phyloP scores from a whole-genome alignment of 2,113 vertebrate species.

The Platysteira castanea region DNA sequence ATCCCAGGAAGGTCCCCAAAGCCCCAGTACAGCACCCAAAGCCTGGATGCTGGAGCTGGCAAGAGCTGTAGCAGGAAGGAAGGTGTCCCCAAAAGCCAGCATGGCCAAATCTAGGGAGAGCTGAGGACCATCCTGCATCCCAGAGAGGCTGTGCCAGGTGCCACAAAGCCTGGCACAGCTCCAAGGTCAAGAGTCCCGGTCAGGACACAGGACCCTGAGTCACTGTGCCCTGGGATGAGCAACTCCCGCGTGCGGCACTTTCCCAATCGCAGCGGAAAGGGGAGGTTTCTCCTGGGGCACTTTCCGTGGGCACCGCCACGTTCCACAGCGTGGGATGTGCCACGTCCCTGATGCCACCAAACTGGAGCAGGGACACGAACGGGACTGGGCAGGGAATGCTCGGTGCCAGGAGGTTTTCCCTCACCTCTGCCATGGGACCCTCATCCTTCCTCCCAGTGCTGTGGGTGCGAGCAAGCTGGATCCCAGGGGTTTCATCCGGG shows the following conservation, averaged over 20 bases:
- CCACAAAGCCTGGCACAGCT: neutral
- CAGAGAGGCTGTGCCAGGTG: neutral
- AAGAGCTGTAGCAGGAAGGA: neutral
- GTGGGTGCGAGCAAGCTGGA: neutral
- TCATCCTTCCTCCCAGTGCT: neutral
- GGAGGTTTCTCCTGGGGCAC: neutral
- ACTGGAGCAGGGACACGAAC: accelerated
- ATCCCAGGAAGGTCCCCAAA: neutral
- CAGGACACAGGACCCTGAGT: constrained; percentile 23
- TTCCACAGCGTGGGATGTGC: accelerated
- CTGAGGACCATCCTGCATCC: neutral
- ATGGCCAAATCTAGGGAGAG: neutral
- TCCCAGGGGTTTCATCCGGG: neutral
- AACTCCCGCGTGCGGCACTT: neutral
- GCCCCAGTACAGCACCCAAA: neutral
- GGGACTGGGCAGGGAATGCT: neutral
- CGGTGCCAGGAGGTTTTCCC: accelerated
- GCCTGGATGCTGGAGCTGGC: neutral
- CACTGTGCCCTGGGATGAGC: neutral
- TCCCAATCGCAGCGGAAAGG: neutral
- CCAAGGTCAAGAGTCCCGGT: neutral
- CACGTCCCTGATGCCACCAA: neutral
- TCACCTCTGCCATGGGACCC: neutral
- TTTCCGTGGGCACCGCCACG: neutral
- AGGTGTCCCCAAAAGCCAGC: neutral